Evolutionary conservation across 1,140 invertebrate genomes (phyloP), one percentile per base, ranked within the genome.

Genomic region (Drosophila sp.): DNA sequence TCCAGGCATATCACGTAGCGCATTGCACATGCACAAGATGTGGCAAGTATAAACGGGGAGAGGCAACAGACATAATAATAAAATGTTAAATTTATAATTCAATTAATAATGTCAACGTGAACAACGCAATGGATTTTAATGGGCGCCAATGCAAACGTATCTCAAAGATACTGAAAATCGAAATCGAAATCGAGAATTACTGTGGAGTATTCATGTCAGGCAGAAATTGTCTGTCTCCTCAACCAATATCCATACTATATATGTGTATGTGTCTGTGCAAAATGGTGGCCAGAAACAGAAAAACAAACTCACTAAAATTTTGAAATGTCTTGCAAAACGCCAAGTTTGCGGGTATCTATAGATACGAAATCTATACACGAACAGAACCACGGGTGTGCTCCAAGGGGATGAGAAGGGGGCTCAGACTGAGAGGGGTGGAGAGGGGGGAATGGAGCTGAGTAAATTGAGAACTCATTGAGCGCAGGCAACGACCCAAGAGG

Each of bases 1-100:
- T 79, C 29, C 32, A 80, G 78, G 74, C 81, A 63, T 70, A 86
- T 80, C 77, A 80, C 81, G 81, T 86, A 80, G 61, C 58, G 27
- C 40, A 53, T 57, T 63, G 51, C 41, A 45, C 38, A 40, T 36
- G 41, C 21, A 29, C 32, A 21, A 11, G 43, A 43, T 32, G 50
- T 27, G 45, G 32, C 29, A 13, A 9, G 21, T 25, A 21, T 13
- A 27, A 13, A 45, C 34, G 27, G 34, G 4, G 32, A 13, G 9
- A 13, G 34, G 50, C 9, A 21, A 50, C 46, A 38, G 72, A 50
- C 45, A 74, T 59, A 65, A 78, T 64, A 78, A 90, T 91, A 91
- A 91, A 91, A 84, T 78, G 70, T 81, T 14, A 75, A 91, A 91
- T 91, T 91, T 91, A 91, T 91, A 91, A 90, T 91, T 91, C 90